Evolutionary conservation across 2,888 invertebrate genomes (phyloP).

Genomic region (Scaptomyza flava): DNA sequence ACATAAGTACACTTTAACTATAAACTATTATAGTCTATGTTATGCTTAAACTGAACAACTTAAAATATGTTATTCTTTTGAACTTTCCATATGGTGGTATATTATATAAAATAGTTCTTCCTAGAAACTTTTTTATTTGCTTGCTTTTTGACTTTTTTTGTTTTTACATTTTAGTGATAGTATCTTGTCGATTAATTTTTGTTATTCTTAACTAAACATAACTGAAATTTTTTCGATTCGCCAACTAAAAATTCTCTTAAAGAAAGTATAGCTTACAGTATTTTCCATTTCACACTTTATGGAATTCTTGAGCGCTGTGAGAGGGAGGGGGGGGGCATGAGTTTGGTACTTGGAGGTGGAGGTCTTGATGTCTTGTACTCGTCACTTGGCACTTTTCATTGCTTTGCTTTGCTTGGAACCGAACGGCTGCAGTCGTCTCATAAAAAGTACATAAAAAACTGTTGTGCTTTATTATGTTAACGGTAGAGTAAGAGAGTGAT

Average conservation of each 20-base stretch:
- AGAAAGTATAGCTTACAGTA: neutral
- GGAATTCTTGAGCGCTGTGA: constrained; percentile 23
- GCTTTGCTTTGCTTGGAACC: constrained; percentile 16
- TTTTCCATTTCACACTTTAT: constrained; percentile 9
- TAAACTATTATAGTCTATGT: neutral
- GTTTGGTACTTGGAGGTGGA: neutral
- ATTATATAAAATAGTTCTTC: neutral
- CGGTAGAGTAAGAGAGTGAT: neutral
- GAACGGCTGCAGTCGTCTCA: constrained; percentile 47
- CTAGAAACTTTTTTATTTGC: too few species aligned
- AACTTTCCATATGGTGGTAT: neutral
- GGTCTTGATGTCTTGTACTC: constrained; percentile 34
- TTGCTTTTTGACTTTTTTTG: too few species aligned
- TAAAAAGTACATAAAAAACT: constrained; percentile 74
- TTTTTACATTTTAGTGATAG: too few species aligned
- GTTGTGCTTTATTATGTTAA: constrained; percentile 28
- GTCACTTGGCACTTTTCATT: constrained; percentile 57
- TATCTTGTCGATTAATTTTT: too few species aligned
- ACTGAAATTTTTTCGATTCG: too few species aligned
- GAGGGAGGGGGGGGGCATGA: too few species aligned
- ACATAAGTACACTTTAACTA: neutral
- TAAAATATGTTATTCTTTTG: neutral
- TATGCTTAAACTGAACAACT: neutral
- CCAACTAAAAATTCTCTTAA: neutral
- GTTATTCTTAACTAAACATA: too few species aligned